These are phyloP conservation scores for Willowsia nigromaculata DNA, from an alignment of 2,888 invertebrate genomes.

Conservation along the genomic window DNA sequence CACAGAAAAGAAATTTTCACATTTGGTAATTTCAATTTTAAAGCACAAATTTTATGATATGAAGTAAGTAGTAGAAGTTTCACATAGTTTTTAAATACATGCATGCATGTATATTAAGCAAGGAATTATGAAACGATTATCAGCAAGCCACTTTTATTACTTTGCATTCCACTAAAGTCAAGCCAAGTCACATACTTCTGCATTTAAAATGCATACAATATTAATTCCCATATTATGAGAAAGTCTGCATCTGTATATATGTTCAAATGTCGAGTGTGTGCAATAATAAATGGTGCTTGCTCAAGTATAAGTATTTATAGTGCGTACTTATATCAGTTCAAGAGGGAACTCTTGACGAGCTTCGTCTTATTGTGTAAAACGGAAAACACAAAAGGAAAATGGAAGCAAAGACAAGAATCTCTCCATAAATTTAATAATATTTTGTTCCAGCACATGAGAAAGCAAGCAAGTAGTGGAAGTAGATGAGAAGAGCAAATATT, in stretches of 20 bases:
- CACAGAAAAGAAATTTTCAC: background rate
- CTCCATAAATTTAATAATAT: conserved; percentile 41
- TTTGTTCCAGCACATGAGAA: conserved; percentile 11
- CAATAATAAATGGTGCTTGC: background rate
- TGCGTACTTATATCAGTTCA: background rate
- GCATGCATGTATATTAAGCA: background rate
- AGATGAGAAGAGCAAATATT: conserved; percentile 52
- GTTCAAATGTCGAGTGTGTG: background rate
- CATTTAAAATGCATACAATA: background rate
- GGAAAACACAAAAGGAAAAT: conserved; percentile 52
- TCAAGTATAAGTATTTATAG: conserved; percentile 7
- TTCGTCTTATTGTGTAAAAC: conserved; percentile 35
- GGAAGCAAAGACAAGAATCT: conserved; percentile 48
- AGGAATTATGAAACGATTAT: conserved; percentile 15
- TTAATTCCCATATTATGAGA: background rate
- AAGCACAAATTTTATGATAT: no score
- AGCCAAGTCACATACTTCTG: background rate
- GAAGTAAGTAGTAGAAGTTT: background rate
- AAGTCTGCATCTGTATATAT: background rate
- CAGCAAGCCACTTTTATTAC: background rate
- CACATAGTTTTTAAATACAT: background rate
- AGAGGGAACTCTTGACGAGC: conserved; percentile 41
- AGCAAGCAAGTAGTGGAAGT: conserved; percentile 31
- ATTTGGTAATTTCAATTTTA: background rate
- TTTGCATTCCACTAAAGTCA: background rate